phyloP scores from a whole-genome alignment of 2,113 vertebrate genomes.

The Forbesichthys papilliferus region DNA sequence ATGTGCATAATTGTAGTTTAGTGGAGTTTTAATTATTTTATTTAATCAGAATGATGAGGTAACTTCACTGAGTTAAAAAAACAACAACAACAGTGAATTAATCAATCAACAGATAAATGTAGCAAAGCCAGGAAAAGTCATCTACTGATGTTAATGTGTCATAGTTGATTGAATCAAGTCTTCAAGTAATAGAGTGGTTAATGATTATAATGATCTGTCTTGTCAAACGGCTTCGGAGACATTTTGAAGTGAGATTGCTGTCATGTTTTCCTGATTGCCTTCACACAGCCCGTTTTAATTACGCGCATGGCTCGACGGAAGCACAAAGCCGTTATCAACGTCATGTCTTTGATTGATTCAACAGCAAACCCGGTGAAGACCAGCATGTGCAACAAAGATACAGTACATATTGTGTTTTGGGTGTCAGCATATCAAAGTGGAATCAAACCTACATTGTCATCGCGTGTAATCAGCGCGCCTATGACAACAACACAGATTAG shows the following conservation, averaged over 20 bases:
- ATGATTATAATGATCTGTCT: constrained; percentile 10
- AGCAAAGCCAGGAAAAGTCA: no score
- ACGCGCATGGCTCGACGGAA: constrained; percentile 22
- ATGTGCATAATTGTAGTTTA: no score
- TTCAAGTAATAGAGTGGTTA: constrained; percentile 25
- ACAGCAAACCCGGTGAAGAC: constrained; percentile 18
- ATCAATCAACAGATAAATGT: no score
- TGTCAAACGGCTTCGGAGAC: neutral
- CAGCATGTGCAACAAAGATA: constrained; percentile 28
- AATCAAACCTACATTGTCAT: constrained; percentile 47
- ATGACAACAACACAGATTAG: constrained; percentile 28
- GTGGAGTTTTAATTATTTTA: no score
- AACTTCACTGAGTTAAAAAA: no score
- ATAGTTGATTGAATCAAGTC: constrained; percentile 9
- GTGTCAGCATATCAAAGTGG: constrained; percentile 48
- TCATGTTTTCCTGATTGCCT: constrained; percentile 30
- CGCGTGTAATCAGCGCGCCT: constrained; percentile 45
- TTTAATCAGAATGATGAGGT: no score
- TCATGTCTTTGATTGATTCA: constrained; percentile 43
- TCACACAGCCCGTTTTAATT: constrained; percentile 42
- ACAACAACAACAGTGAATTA: no score
- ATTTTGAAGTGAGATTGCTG: constrained; percentile 21
- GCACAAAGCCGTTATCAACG: constrained; percentile 10
- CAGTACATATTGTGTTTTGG: constrained; percentile 17
- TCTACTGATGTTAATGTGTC: neutral